Evolutionary conservation across 2,888 invertebrate genomes (phyloP).

Genomic region (Chouioia cunea): DNA sequence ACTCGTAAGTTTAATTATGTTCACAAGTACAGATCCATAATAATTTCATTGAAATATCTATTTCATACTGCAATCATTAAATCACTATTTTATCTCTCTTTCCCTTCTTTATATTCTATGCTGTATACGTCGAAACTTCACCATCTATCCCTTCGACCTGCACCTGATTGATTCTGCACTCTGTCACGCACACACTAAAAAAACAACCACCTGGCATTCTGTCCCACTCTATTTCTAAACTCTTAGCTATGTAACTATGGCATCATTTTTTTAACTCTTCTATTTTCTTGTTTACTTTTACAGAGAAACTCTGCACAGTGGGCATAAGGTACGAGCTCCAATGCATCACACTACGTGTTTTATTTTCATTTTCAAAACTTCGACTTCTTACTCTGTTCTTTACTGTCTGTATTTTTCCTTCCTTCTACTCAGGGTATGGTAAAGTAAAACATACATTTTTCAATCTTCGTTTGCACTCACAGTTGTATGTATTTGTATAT

Average conservation of each 20-base stretch:
- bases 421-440: slow-evolving; percentile 37
- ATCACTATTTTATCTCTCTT: no score
- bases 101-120: slow-evolving; percentile 13
- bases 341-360: slow-evolving; percentile 41
- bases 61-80: no score
- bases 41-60: no score
- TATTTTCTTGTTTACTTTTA: slow-evolving; percentile 66
- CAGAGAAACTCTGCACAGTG: slow-evolving; percentile 67
- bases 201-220: slow-evolving; percentile 14
- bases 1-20: no score
- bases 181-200: not conserved
- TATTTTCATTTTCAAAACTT: slow-evolving; percentile 35
- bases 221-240: slow-evolving; percentile 8
- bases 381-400: slow-evolving; percentile 35
- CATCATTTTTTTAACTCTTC: slow-evolving; percentile 61
- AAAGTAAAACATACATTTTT: slow-evolving; percentile 33
- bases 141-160: slow-evolving; percentile 9
- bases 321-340: slow-evolving; percentile 65
- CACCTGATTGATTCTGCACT: slow-evolving; percentile 19
- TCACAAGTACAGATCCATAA: no score
- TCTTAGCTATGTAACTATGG: slow-evolving; percentile 22
- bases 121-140: not conserved
- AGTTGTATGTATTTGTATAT: not conserved
- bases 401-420: slow-evolving; percentile 41
- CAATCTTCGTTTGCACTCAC: slow-evolving; percentile 3